A percentile compares a stretch with the other conserved stretches of the same genome.
phyloP scores from a whole-genome alignment of 2,113 vertebrate genomes.

The Polypterus bichir region DNA sequence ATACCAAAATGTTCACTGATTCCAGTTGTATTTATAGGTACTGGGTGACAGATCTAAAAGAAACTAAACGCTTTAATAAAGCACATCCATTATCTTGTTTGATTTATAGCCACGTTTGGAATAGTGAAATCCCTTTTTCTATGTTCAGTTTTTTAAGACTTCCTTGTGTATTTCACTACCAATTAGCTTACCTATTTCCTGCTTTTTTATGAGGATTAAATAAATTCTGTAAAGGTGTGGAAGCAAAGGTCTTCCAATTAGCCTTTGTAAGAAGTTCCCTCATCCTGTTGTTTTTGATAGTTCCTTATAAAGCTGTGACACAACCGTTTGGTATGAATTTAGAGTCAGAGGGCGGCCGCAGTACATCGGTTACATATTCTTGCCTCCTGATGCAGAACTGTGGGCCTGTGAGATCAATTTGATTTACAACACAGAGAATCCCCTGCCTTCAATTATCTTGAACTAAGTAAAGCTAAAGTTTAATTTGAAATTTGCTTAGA shows the following conservation, averaged over 20 bases:
- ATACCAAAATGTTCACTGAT: too few species aligned
- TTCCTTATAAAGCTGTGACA: conserved; percentile 44
- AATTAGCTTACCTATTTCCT: conserved; percentile 54
- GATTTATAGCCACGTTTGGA: neutral
- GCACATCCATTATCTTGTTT: too few species aligned
- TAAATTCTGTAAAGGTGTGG: conserved; percentile 55
- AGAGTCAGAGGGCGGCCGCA: too few species aligned
- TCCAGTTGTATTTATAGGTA: too few species aligned
- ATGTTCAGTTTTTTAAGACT: neutral
- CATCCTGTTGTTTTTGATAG: conserved; percentile 50
- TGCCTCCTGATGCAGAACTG: conserved; percentile 7
- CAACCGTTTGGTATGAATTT: conserved; percentile 35
- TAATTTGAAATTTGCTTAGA: too few species aligned
- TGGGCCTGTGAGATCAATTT: conserved; percentile 39
- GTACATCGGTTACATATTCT: too few species aligned
- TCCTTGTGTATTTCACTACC: conserved; percentile 24
- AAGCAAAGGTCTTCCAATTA: conserved; percentile 59
- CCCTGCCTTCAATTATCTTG: too few species aligned
- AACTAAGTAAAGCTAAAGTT: too few species aligned
- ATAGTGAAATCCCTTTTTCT: neutral
- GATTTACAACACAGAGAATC: too few species aligned
- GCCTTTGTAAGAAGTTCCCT: conserved; percentile 42
- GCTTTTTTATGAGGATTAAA: conserved; percentile 58
- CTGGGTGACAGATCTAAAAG: too few species aligned
- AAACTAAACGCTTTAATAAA: too few species aligned